Evolutionary conservation across 2,888 invertebrate genomes (phyloP).

Genomic region (Trissoscelio sp.): DNA sequence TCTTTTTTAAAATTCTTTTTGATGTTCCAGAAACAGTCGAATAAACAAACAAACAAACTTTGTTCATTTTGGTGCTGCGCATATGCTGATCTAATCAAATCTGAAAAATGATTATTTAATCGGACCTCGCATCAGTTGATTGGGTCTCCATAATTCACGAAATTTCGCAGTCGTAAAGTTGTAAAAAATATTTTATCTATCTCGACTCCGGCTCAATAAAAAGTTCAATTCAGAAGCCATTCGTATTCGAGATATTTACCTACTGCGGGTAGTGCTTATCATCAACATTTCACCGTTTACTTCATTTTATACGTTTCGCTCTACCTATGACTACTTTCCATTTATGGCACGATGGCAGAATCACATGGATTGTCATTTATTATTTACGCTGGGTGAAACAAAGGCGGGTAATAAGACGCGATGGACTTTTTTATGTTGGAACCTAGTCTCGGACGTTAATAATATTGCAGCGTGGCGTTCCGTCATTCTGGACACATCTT

Average conservation of each 20-base stretch:
- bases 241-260: slow-evolving; percentile 41
- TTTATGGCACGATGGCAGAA: slow-evolving; percentile 67
- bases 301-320: slow-evolving; percentile 30
- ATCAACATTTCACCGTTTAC: slow-evolving; percentile 34
- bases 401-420: slow-evolving; percentile 63
- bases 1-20: too few species aligned
- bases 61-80: too few species aligned
- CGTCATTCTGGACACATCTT: slow-evolving; percentile 33
- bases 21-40: too few species aligned
- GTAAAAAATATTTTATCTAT: slow-evolving; percentile 17
- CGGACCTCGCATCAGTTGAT: slow-evolving; percentile 8
- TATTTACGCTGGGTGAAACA: slow-evolving; percentile 75
- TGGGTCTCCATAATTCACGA: slow-evolving; percentile 7
- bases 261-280: slow-evolving; percentile 23
- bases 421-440: slow-evolving; percentile 60
- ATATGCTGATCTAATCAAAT: too few species aligned
- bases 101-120: neutral
- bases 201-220: slow-evolving; percentile 13
- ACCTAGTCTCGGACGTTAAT: slow-evolving; percentile 55
- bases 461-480: slow-evolving; percentile 59
- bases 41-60: too few species aligned
- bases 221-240: slow-evolving; percentile 39
- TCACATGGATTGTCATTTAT: slow-evolving; percentile 74
- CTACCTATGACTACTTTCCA: slow-evolving; percentile 34
- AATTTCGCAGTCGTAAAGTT: slow-evolving; percentile 1